These are phyloP conservation scores for Pipistrellus pygmaeus DNA, from an alignment of 2,797 vertebrate genomes.

Conservation along the genomic window DNA sequence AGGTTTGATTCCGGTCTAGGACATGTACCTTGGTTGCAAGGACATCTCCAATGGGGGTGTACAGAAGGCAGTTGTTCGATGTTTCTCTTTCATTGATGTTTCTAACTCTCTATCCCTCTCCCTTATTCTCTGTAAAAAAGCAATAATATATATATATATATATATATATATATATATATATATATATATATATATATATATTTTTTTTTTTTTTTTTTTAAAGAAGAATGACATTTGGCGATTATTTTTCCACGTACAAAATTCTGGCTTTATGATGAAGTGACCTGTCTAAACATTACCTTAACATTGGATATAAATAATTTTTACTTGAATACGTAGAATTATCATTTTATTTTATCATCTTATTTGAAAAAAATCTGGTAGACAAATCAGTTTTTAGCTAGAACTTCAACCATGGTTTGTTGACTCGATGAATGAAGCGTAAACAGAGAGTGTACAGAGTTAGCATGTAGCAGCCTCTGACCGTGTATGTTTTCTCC, in stretches of 20 bases:
- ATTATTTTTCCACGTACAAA: neutral
- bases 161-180: too few relatives aligned
- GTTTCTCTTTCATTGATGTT: too few relatives aligned
- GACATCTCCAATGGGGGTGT: too few relatives aligned
- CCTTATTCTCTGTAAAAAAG: too few relatives aligned
- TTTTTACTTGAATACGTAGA: neutral
- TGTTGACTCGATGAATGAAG: neutral
- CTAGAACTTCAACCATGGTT: neutral
- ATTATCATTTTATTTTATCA: slow-evolving; percentile 20
- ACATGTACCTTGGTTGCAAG: too few relatives aligned
- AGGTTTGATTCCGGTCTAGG: too few relatives aligned
- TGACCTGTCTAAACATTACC: neutral
- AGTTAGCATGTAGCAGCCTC: neutral
- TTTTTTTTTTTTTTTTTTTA: too few relatives aligned
- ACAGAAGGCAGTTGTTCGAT: too few relatives aligned
- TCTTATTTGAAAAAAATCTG: slow-evolving; percentile 35
- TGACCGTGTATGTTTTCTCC: neutral
- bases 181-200: too few relatives aligned
- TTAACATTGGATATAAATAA: neutral
- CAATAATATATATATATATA: too few relatives aligned
- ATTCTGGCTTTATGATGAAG: neutral
- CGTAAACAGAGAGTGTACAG: neutral
- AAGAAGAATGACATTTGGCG: neutral
- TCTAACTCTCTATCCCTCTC: too few relatives aligned
- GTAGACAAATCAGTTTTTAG: slow-evolving; percentile 20